phyloP scores from a whole-genome alignment of 2,888 invertebrate species.

The Keiferia lycopersicella region DNA sequence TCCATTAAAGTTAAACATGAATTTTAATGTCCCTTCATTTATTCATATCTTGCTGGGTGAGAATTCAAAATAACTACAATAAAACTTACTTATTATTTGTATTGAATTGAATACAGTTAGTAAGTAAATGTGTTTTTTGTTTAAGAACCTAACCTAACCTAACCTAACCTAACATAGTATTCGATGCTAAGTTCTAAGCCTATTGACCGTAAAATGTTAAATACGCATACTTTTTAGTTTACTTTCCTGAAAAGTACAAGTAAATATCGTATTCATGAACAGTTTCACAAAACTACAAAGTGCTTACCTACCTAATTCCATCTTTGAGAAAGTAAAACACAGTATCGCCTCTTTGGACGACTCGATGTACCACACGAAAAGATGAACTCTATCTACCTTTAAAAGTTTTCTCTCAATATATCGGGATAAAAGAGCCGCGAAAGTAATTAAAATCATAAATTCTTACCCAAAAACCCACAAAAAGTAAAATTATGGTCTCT shows the following conservation, averaged over 20 bases:
- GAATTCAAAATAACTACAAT: neutral
- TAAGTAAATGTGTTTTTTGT: neutral
- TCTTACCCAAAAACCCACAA: constrained; percentile 10
- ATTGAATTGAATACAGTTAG: neutral
- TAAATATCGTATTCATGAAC: no score
- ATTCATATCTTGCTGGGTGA: constrained; percentile 29
- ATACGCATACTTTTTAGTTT: no score
- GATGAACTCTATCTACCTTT: no score
- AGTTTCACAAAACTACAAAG: no score
- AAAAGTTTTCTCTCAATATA: neutral
- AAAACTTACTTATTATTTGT: neutral
- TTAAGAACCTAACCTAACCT: no score
- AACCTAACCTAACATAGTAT: no score
- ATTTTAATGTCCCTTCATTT: constrained; percentile 47
- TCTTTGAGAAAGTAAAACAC: neutral
- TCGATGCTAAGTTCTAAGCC: no score
- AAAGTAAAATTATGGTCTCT: constrained; percentile 6
- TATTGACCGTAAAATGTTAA: no score
- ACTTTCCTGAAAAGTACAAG: no score
- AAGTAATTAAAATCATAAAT: constrained; percentile 12
- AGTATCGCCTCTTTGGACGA: no score
- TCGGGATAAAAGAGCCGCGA: neutral
- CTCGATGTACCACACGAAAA: no score
- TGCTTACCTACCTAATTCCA: no score
- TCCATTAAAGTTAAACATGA: constrained; percentile 46